Evolutionary conservation across 2,797 vertebrate genomes (phyloP).

Genomic region (Cottoperca gobio): DNA sequence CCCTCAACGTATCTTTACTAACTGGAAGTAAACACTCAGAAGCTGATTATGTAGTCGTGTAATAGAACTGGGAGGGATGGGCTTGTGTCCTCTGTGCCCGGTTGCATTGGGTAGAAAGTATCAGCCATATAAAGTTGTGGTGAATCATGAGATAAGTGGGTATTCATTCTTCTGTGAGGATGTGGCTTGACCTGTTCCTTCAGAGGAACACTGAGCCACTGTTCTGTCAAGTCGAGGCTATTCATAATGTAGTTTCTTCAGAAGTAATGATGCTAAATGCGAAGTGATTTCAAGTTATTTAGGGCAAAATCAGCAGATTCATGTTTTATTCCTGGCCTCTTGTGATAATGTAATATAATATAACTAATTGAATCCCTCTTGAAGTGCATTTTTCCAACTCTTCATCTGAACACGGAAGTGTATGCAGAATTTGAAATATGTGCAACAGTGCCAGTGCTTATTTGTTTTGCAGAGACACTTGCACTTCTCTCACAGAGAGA

Average conservation of each 20-base stretch:
- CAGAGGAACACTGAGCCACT: slow-evolving; percentile 43
- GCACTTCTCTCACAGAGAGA: not conserved
- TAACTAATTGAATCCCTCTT: not conserved
- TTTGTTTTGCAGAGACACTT: not conserved
- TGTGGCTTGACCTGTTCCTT: slow-evolving; percentile 63
- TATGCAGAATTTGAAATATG: not conserved
- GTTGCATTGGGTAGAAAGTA: slow-evolving; percentile 38
- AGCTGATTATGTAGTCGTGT: slow-evolving; percentile 1
- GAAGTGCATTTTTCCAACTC: not conserved
- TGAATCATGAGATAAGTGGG: slow-evolving; percentile 66
- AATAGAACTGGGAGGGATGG: slow-evolving; percentile 39
- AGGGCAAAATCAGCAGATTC: slow-evolving; percentile 8
- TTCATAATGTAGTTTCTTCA: slow-evolving; percentile 14
- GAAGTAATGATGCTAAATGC: slow-evolving; percentile 5
- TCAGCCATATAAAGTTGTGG: slow-evolving; percentile 23
- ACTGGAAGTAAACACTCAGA: slow-evolving; percentile 27
- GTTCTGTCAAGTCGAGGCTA: slow-evolving; percentile 27
- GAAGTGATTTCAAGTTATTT: not conserved
- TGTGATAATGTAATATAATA: not conserved
- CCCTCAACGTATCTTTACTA: slow-evolving; percentile 41
- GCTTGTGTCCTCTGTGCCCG: not conserved
- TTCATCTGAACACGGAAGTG: not conserved
- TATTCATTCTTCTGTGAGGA: slow-evolving; percentile 26
- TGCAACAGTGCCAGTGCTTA: not conserved
- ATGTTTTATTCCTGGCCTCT: not conserved